phyloP scores from a whole-genome alignment of 2,797 vertebrate genomes.

The Sebastes itinus region DNA sequence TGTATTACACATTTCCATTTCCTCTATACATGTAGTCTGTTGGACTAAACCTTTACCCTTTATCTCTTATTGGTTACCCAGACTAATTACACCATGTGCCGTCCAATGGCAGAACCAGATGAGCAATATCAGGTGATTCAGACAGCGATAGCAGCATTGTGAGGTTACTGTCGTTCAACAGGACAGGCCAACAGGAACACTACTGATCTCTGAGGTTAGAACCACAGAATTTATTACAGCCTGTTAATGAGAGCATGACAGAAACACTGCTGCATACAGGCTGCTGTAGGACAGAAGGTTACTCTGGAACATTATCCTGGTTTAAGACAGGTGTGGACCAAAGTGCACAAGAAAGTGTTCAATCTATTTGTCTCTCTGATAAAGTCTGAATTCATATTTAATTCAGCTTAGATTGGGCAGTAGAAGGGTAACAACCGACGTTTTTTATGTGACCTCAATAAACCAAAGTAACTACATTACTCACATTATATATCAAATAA shows the following conservation, averaged over 20 bases:
- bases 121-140: conserved; percentile 9
- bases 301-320: conserved; percentile 3
- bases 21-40: background rate
- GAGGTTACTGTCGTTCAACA: conserved; percentile 62
- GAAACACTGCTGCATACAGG: background rate
- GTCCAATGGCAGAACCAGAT: conserved; percentile 10
- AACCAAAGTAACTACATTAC: background rate
- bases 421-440: background rate
- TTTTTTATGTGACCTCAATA: background rate
- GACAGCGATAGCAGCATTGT: conserved; percentile 23
- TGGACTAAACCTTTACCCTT: conserved; percentile 10
- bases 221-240: background rate
- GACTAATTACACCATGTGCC: background rate
- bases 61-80: conserved; percentile 7
- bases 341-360: background rate
- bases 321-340: background rate
- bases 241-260: conserved; percentile 12
- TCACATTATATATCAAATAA: background rate
- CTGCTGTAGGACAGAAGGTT: conserved; percentile 26
- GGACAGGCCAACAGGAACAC: background rate
- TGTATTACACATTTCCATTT: background rate
- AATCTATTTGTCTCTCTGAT: background rate
- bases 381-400: background rate
- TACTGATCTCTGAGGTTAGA: conserved; percentile 40
- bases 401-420: background rate